Evolutionary conservation across 1,140 invertebrate genomes (phyloP), one percentile per base, ranked within the genome.

Genomic region (Delia radicum): DNA sequence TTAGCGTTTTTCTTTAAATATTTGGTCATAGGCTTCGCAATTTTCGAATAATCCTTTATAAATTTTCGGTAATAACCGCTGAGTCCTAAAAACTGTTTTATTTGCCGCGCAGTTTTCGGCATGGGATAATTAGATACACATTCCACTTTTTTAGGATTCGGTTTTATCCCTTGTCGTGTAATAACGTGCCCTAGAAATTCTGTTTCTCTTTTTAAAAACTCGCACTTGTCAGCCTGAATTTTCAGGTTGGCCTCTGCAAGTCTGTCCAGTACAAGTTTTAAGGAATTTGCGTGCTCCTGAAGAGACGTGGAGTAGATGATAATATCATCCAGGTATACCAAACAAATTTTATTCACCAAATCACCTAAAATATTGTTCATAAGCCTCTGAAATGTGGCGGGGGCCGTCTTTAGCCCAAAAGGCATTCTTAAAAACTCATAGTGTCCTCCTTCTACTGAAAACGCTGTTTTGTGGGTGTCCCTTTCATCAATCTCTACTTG

Each of bases 401-500:
- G 86, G 0, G 84, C 83, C 61, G 86, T 87, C 48, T 82, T 82
- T 0, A 88, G 74, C 0, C 87, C 87, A 76, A 87, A 88, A 0
- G 87, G 85, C 84, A 88, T 86, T 37, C 85, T 33, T 7, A 77
- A 46, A 69, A 86, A 88, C 73, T 86, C 82, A 65, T 81, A 87
- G 76, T 86, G 81, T 0, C 84, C 86, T 63, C 79, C 75, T 24
- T 81, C 75, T 37, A 78, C 79, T 13, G 77, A 77, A 79, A 90
- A 89, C 0, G 87, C 88, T 0, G 88, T 90, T 81, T 89, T 89
- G 8, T 82, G 77, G 6, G 78, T 83, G 63, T 83, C 81, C 2
- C 21, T 8, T 33, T 15, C 13, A 2, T 21, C 29, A n/a, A 69
- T 33, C 18, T 31, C 29, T 6, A 69, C 29, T 15, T 69, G 65